Percentiles rank a stretch among this genome's conserved stretches.
Evolutionary conservation across 92 coral and sea anemone species (phyloP).

Genomic region (Zoanthus sansibaricus): DNA sequence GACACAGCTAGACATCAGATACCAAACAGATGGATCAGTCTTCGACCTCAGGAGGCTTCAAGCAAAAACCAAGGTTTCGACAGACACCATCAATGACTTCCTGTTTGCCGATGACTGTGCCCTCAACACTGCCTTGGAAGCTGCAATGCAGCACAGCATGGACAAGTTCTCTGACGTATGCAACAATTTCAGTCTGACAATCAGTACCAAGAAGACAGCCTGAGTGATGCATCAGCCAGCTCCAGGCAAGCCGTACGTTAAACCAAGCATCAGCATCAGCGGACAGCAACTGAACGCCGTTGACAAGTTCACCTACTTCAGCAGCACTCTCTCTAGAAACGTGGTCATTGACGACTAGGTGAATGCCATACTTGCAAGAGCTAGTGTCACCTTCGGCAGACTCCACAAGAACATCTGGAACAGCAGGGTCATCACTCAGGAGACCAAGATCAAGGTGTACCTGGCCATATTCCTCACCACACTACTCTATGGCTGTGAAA

Average conservation of each 20-base stretch:
- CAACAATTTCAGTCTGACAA: too few species aligned
- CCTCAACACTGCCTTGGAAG: not conserved
- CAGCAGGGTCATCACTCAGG: not conserved
- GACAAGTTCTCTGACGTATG: too few species aligned
- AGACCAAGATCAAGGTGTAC: not conserved
- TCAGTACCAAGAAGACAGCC: not conserved
- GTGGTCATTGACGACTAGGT: not conserved
- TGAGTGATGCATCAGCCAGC: not conserved
- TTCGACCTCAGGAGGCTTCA: too few species aligned
- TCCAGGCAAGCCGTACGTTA: not conserved
- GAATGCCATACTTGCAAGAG: not conserved
- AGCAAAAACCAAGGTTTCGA: too few species aligned
- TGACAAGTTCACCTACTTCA: not conserved
- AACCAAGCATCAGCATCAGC: not conserved
- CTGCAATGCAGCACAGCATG: too few species aligned
- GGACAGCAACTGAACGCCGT: not conserved
- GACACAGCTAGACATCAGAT: too few species aligned
- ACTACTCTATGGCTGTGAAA: too few species aligned
- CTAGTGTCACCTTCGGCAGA: not conserved
- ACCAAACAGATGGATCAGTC: too few species aligned
- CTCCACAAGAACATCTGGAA: slow-evolving; percentile 1
- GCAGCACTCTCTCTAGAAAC: slow-evolving; percentile 2
- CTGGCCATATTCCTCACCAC: too few species aligned
- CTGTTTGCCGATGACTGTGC: too few species aligned
- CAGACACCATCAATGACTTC: too few species aligned